phyloP scores from a whole-genome alignment of 2,113 vertebrate genomes.

The Dolichotis patagonum region DNA sequence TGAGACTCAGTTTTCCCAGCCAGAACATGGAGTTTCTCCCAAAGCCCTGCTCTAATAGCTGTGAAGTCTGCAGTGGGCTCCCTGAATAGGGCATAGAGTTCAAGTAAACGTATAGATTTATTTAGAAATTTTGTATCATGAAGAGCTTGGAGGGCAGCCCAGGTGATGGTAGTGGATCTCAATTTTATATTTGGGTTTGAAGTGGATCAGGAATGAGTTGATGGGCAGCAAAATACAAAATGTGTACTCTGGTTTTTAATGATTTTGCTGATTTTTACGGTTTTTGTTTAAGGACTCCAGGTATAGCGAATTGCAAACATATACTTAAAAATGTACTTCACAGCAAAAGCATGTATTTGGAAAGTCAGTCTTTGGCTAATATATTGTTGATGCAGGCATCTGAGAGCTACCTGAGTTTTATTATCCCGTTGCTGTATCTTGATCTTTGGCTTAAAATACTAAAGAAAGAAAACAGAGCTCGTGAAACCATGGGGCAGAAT shows the following conservation, averaged over 20 bases:
- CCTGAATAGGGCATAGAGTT: neutral
- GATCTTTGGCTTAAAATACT: neutral
- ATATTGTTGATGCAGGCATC: neutral
- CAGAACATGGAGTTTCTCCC: fast-evolving
- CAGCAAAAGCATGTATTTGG: neutral
- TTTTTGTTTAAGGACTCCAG: neutral
- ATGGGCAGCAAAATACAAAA: neutral
- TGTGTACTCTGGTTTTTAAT: neutral
- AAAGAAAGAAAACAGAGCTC: neutral
- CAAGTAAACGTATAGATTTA: neutral
- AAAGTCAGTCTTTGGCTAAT: neutral
- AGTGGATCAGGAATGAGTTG: neutral
- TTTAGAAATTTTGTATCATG: neutral
- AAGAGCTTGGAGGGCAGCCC: neutral
- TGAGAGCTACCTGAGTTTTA: neutral
- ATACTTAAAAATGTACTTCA: neutral
- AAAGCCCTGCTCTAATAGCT: neutral
- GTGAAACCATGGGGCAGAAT: neutral
- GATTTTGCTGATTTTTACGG: neutral
- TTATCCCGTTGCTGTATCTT: neutral
- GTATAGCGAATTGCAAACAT: neutral
- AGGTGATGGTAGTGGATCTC: neutral
- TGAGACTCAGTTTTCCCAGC: neutral
- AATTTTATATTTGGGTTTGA: neutral
- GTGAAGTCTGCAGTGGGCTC: neutral